Conservation (phyloP, 2,888 invertebrate species). For the Aphodius sticticus region DNA sequence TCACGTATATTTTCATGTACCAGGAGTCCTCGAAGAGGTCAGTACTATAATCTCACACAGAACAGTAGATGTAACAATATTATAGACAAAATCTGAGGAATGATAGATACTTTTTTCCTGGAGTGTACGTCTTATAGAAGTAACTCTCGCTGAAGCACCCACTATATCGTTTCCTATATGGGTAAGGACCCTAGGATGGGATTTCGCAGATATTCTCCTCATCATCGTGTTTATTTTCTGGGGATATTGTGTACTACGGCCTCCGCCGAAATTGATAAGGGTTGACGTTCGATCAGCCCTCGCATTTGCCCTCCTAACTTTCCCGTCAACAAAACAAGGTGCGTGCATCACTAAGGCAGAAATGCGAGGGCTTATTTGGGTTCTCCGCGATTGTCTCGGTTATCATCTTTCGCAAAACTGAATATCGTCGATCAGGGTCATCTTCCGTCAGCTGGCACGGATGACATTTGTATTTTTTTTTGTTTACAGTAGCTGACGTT, state of each 20-base stretch:
- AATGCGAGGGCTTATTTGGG: not conserved
- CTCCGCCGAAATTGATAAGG: not conserved
- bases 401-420: slow-evolving; percentile 4
- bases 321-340: slow-evolving; percentile 4
- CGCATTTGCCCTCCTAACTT: not conserved
- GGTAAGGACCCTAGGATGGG: not conserved
- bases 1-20: too few relatives aligned
- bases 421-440: not conserved
- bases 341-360: not conserved
- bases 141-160: not conserved
- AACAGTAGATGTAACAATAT: too few relatives aligned
- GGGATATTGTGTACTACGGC: not conserved
- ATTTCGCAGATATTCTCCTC: not conserved
- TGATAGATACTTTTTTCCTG: not conserved
- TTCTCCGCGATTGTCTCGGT: not conserved
- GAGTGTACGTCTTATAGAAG: not conserved
- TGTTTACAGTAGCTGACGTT: too few relatives aligned
- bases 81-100: not conserved
- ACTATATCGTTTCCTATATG: not conserved
- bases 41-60: too few relatives aligned
- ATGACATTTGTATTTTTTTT: not conserved
- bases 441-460: not conserved
- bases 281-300: slow-evolving; percentile 4
- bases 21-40: too few relatives aligned
- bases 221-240: not conserved